Percentiles rank a stretch among this genome's conserved stretches.
Conservation (phyloP, 2,113 vertebrate species). For the Halichoerus grypus region DNA sequence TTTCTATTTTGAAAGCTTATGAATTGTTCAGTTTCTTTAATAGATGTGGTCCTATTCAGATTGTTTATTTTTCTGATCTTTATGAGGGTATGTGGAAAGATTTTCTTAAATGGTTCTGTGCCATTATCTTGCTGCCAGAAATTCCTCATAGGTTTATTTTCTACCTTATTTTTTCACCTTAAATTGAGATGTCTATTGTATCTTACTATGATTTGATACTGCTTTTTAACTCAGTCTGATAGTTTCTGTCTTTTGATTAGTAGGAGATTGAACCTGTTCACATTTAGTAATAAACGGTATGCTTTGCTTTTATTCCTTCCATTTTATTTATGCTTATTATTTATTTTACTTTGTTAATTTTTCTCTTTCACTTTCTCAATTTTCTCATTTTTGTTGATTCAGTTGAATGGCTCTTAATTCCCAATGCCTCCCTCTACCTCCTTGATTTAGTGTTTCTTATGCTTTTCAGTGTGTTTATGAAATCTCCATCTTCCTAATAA, state of each 20-base stretch:
- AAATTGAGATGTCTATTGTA: not conserved
- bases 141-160: not conserved
- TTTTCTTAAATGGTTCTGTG: not conserved
- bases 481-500: not conserved
- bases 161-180: not conserved
- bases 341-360: conserved; percentile 11
- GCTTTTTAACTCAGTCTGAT: not conserved
- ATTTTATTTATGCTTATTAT: not conserved
- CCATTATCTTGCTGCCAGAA: not conserved
- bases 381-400: not conserved
- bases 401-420: not conserved
- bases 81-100: not conserved
- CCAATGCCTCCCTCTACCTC: not conserved
- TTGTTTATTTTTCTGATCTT: not conserved
- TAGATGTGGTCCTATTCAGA: not conserved
- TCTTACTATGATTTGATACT: not conserved
- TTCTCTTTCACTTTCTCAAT: not conserved
- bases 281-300: not conserved
- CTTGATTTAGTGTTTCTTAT: not conserved
- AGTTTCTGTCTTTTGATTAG: not conserved
- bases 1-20: not conserved
- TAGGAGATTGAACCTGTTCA: not conserved
- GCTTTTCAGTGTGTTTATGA: not conserved
- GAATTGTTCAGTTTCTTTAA: not conserved
- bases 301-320: not conserved